phyloP scores from a whole-genome alignment of 2,888 invertebrate genomes.

The Idaea aversata region DNA sequence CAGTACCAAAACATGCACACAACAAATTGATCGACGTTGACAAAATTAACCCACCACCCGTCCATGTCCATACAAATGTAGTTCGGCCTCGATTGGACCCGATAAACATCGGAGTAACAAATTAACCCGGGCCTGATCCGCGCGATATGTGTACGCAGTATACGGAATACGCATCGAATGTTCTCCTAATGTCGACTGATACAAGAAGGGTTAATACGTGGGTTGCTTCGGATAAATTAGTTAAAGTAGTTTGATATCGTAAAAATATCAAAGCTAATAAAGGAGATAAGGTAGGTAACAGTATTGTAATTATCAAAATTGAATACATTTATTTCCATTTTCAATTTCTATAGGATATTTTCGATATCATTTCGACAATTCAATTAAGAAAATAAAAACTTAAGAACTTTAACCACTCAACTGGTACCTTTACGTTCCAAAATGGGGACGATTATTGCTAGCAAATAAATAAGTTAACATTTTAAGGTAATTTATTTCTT shows the following conservation, averaged over 20 bases:
- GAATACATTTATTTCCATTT: background rate
- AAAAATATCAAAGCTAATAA: constrained; percentile 20
- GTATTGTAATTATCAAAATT: background rate
- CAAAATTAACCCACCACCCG: constrained; percentile 47
- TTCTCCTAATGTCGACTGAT: constrained; percentile 54
- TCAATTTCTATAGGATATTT: background rate
- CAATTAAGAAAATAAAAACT: too few relatives aligned
- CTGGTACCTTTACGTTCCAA: too few relatives aligned
- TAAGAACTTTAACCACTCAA: too few relatives aligned
- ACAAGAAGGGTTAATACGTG: constrained; percentile 36
- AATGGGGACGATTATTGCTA: too few relatives aligned
- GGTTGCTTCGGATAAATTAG: constrained; percentile 12
- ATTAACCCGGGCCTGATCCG: constrained; percentile 51
- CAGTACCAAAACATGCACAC: constrained; percentile 29
- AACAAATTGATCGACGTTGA: constrained; percentile 48
- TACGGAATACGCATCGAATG: constrained; percentile 58
- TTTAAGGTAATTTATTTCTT: too few relatives aligned
- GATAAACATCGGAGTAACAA: constrained; percentile 62
- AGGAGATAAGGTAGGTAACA: background rate
- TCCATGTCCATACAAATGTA: constrained; percentile 51
- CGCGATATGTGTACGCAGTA: constrained; percentile 17
- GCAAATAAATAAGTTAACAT: too few relatives aligned
- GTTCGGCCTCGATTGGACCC: constrained; percentile 43
- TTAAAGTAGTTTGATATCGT: constrained; percentile 11
- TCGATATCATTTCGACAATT: too few relatives aligned